Evolutionary conservation across 1,140 invertebrate genomes (phyloP), one percentile per base, ranked within the genome.

Genomic region (Forficula auricularia): DNA sequence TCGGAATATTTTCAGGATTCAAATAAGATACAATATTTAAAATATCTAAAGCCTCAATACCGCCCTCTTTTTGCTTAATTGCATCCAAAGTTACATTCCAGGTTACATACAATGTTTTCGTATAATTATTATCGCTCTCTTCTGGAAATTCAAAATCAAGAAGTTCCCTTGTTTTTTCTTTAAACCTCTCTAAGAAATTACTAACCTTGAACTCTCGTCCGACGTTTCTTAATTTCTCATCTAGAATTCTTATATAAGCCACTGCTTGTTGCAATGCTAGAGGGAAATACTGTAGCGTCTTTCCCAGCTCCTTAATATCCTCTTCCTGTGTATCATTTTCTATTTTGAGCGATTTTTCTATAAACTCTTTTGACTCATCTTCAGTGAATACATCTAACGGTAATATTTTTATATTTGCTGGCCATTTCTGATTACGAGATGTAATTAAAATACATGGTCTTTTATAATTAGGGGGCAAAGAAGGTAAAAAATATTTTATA

Each of bases 61-160:
- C 48, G 37, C 44, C 27, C 31, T 49, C 30, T 16, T 41, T 43
- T n/a, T 39, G 8, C 13, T 40, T 32, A 14, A 51, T 49, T 15
- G 12, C 20, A 32, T 52, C 41, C 10, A 52, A 19, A 7, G 50
- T 52, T n/a, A 52, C 34, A 12, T 49, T 40, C 44, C 45, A 52
- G 31, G 47, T 45, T 37, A 33, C 34, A 34, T 44, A 47, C 10
- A 19, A 44, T 27, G 50, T 52, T 45, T 40, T 44, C 13, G 43
- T 44, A 43, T 52, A 52, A 10, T 18, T 8, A 46, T 43, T 35
- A 18, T 33, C 22, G 19, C 8, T 40, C 3, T 45, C 44, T 4
- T 46, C 13, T 12, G 41, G 32, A 3, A 46, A 33, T 31, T 41
- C 19, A 34, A 12, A 48, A 1, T 48, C 34, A 34, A 48, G 22